A percentile compares a stretch with the other conserved stretches of the same genome.
These are phyloP conservation scores for Drosophila nigromelanica DNA, from an alignment of 1,140 invertebrate genomes.

Conservation along the genomic window DNA sequence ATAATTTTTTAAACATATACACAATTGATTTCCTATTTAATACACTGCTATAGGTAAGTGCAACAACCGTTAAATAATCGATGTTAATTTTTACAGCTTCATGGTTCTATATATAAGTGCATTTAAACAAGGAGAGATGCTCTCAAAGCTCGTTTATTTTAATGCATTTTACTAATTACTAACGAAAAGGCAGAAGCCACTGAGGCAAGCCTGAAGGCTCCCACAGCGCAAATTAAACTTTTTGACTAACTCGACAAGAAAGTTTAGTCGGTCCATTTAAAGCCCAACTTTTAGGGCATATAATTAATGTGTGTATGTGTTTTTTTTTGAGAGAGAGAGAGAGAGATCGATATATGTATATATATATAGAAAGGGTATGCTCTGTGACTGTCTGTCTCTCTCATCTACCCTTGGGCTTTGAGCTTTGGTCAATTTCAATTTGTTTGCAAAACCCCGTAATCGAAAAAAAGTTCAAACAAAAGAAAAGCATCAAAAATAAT, in stretches of 20 bases:
- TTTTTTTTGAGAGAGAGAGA: conserved; percentile 7
- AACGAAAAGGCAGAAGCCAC: conserved; percentile 43
- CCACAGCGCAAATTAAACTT: conserved; percentile 67
- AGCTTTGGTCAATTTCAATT: conserved; percentile 64
- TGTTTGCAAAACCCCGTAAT: conserved; percentile 10
- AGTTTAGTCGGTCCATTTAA: conserved; percentile 68
- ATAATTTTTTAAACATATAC: not conserved
- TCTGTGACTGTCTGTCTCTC: not conserved
- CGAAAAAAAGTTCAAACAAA: conserved; percentile 28
- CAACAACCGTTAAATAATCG: conserved; percentile 16
- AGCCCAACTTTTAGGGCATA: conserved; percentile 63
- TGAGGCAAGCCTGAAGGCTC: conserved; percentile 12
- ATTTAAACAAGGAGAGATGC: conserved; percentile 1
- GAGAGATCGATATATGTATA: not conserved
- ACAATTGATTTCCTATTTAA: not conserved
- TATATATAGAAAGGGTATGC: conserved; percentile 22
- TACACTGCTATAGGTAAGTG: not conserved
- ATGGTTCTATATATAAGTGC: conserved; percentile 2
- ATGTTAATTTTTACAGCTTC: conserved; percentile 34
- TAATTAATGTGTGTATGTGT: conserved; percentile 52
- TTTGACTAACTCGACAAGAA: conserved; percentile 67
- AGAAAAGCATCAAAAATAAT: conserved; percentile 77
- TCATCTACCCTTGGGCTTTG: conserved; percentile 49
- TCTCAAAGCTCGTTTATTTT: conserved; percentile 67
- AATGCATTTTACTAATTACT: conserved; percentile 79